Evolutionary conservation across 1,140 invertebrate species (phyloP), one percentile per base, ranked within the genome.

Genomic region (Drosophila micromelanica): DNA sequence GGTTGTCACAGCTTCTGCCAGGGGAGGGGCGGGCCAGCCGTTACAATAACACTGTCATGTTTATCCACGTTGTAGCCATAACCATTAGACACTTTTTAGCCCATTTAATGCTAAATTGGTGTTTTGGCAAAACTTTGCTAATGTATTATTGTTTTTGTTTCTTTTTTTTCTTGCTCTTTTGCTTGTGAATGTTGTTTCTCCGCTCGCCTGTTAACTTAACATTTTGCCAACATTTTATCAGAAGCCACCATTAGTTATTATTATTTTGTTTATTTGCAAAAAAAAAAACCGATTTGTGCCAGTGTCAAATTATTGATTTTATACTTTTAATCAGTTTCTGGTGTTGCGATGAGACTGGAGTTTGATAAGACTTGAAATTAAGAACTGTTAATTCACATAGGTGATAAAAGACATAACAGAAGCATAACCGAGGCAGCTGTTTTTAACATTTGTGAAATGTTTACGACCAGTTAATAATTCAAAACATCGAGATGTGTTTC

Each of bases 151-250:
- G 32, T 27, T 46, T 20, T 11, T 27, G 9, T 13, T 45, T 57
- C 23, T 15, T 11, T 57, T 57, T 30, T 43, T 43, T n/a, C n/a
- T n/a, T 56, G 9, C 15, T 43, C 43, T 32, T 17, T 11, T 8
- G 23, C 27, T 43, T 56, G 15, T 12, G 27, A 20, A 15, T 55
- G 12, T 20, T 55, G 17, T 42, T 42, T 27, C 37, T 23, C 4
- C 12, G 37, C 7, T 6, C 20, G 37, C n/a, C 20, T 55, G 37
- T 55, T 45, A 57, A 45, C 27, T 45, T 57, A 30, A 45, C 55
- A 57, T 57, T 45, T 45, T 8, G 27, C 23, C 3, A 15, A 32
- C 13, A 42, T 57, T 13, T 15, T 45, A 11, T 45, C 30, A 57
- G 27, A 37, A 55, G 52, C 17, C 5, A n/a, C 17, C 52, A 27